Base-by-base conservation (phyloP, 2,113 vertebrate genomes). In the Isichthys henryi region DNA sequence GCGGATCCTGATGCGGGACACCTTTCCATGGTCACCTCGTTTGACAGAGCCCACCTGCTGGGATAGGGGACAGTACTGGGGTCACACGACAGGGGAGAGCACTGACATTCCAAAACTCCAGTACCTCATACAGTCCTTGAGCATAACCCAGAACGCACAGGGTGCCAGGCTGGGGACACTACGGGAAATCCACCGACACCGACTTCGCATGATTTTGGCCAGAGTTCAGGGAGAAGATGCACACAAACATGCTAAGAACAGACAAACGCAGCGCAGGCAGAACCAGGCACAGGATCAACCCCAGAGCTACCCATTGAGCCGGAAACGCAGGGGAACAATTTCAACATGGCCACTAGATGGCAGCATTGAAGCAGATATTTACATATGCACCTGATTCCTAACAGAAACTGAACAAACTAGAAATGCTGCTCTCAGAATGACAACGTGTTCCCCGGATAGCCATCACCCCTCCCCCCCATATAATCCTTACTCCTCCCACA, bases 1-100 rank as follows among this genome's bases (percentile, higher is more conserved):
- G 31, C 97, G 95, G 91, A 98, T 98, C 91, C 96, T 94, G 90
- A 98, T 97, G 80, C 95, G 94, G 5, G 97, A 98, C 85, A 98
- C 97, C 49, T 97, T 98, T 56, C 96, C 95, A 74, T 91, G 91
- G 46, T 94, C 92, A 88, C 95, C 93, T 1, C 91, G 90, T 89
- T 94, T 93, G 13, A 53, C 74, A 43, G 45, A 52, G 88, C 88
- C 88, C 1, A 88, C 49, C 92, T 93, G 91, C 82, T 85, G 35
- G 43, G 39, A 11, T 48, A 21, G 27, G 31, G 11, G 31, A 53
- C 8, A 17, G 11, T 35, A 31, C 82, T 23, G 9, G 10, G 19
- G 35, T 45, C 39, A 46, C 80, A 83, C 2, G 11, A 83, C 5
- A 83, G 15, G 43, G 35, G 35, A 80, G 27, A 80, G 58, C n/a